Evolutionary conservation across 2,888 invertebrate species (phyloP).

Genomic region (Drosophila falleni): DNA sequence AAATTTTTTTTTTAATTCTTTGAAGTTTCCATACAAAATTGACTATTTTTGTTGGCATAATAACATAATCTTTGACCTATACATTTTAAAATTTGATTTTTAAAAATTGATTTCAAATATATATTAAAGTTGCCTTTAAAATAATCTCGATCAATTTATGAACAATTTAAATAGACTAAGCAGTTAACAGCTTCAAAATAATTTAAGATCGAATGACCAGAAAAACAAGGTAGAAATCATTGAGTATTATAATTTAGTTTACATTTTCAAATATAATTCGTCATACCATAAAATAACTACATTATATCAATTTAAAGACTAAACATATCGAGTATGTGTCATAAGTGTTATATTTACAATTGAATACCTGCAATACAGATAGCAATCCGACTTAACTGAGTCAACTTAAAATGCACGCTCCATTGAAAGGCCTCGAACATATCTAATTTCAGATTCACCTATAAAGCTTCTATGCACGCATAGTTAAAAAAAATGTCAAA

Average conservation of each 20-base stretch:
- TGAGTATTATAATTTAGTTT: not conserved
- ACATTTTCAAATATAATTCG: not conserved
- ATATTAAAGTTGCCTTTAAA: not conserved
- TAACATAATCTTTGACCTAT: not conserved
- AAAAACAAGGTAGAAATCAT: not conserved
- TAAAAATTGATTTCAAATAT: no score
- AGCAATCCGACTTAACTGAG: slow-evolving; percentile 42
- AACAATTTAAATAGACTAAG: not conserved
- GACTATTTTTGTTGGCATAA: no score
- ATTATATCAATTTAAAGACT: not conserved
- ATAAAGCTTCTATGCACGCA: slow-evolving; percentile 44
- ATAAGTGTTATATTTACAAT: slow-evolving; percentile 35
- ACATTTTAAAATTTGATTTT: not conserved
- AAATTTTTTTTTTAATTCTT: no score
- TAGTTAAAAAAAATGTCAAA: slow-evolving; percentile 47
- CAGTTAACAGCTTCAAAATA: not conserved
- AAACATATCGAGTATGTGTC: slow-evolving; percentile 16
- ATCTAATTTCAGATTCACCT: slow-evolving; percentile 25
- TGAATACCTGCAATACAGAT: slow-evolving; percentile 49
- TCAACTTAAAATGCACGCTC: slow-evolving; percentile 48
- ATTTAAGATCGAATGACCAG: no score
- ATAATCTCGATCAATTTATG: not conserved
- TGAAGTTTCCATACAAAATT: no score
- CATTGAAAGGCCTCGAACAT: slow-evolving; percentile 54
- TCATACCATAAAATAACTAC: not conserved